Evolutionary conservation across 2,113 vertebrate species (phyloP).

Genomic region (Bubalus kerabau): DNA sequence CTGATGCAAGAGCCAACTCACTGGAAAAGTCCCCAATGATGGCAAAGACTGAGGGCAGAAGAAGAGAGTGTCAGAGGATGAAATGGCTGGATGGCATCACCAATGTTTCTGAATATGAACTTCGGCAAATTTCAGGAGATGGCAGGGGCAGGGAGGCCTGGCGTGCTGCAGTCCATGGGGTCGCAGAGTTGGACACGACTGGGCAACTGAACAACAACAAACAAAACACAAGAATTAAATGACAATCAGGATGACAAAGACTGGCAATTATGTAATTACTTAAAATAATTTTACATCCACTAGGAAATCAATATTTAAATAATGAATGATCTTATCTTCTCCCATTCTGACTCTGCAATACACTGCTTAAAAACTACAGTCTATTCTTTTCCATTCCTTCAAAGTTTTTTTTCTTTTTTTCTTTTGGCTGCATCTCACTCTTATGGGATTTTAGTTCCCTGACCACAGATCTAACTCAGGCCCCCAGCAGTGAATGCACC

Average conservation of each 20-base stretch:
- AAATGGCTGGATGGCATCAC: neutral
- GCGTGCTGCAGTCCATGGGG: neutral
- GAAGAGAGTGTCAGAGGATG: neutral
- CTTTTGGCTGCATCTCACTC: neutral
- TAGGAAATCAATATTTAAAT: neutral
- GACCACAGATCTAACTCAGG: neutral
- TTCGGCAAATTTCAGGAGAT: neutral
- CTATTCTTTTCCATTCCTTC: neutral
- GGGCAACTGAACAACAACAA: neutral
- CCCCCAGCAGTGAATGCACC: neutral
- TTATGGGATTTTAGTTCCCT: neutral
- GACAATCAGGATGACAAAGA: neutral
- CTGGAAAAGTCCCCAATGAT: neutral
- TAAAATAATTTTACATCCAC: slow-evolving; percentile 1
- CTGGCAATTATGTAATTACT: neutral
- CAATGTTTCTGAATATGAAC: neutral
- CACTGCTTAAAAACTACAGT: neutral
- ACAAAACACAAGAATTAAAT: neutral
- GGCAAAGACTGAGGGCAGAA: neutral
- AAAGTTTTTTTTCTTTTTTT: neutral
- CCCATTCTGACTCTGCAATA: neutral
- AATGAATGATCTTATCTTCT: neutral
- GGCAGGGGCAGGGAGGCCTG: neutral
- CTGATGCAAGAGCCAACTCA: neutral
- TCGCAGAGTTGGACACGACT: neutral